Conservation (phyloP, 2,888 invertebrate genomes). For the Dicranocentrus wangi region DNA sequence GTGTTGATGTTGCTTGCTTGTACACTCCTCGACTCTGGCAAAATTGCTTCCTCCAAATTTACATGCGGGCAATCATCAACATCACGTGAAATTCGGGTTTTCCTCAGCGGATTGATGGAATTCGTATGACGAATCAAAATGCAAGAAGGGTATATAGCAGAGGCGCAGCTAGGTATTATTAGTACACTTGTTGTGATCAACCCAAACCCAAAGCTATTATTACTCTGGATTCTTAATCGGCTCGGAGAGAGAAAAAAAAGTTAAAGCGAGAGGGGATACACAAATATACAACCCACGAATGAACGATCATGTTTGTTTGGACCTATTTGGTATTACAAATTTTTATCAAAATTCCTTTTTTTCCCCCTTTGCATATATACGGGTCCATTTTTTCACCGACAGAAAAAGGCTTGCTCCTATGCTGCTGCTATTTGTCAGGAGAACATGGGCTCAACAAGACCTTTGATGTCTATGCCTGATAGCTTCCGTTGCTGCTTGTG, state of each 20-base stretch:
- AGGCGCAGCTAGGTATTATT: no score
- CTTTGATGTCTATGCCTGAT: slow-evolving; percentile 45
- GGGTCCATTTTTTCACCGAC: no score
- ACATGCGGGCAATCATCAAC: neutral
- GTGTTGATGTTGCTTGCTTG: no score
- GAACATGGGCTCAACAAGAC: slow-evolving; percentile 15
- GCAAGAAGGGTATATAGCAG: neutral
- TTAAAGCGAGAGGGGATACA: neutral
- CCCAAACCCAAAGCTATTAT: slow-evolving; percentile 10
- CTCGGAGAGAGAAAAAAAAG: neutral
- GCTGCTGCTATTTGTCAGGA: slow-evolving; percentile 36
- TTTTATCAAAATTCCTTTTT: no score
- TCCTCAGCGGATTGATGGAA: slow-evolving; percentile 8
- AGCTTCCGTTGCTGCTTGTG: slow-evolving; percentile 26
- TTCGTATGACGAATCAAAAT: slow-evolving; percentile 9
- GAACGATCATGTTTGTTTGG: no score
- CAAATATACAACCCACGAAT: no score
- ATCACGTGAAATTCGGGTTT: slow-evolving; percentile 15
- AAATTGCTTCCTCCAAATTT: neutral
- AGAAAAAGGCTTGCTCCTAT: neutral
- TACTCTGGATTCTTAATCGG: neutral
- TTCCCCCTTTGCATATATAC: no score
- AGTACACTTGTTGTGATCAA: slow-evolving; percentile 11
- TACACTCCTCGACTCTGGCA: no score
- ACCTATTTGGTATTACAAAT: no score